phyloP scores from a whole-genome alignment of 1,140 invertebrate genomes.

The Bombus affinis region DNA sequence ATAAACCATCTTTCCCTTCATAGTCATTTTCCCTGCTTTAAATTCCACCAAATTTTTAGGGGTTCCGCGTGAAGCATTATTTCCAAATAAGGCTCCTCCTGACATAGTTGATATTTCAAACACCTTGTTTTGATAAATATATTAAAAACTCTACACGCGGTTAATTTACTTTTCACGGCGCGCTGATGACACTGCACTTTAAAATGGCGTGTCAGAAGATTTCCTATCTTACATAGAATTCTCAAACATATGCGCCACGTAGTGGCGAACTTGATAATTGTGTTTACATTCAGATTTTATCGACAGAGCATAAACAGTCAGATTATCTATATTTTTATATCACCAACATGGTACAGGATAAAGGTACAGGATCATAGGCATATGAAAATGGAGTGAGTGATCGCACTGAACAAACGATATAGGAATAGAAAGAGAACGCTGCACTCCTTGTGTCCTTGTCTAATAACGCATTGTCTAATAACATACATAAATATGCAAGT shows the following conservation, averaged over 20 bases:
- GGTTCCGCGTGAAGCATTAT: conserved; percentile 87
- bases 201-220: conserved; percentile 55
- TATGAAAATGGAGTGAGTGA: too few species aligned
- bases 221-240: conserved; percentile 10
- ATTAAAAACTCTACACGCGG: conserved; percentile 22
- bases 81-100: conserved; percentile 88
- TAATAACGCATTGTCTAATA: too few species aligned
- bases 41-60: conserved; percentile 97
- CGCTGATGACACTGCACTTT: conserved; percentile 64
- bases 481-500: too few species aligned
- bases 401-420: too few species aligned
- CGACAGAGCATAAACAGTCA: neutral
- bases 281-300: neutral
- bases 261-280: neutral
- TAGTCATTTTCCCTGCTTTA: conserved; percentile 97
- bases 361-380: too few species aligned
- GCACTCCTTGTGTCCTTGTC: too few species aligned
- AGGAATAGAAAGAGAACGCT: too few species aligned
- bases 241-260: neutral
- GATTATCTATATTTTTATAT: neutral
- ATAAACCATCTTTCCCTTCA: conserved; percentile 96
- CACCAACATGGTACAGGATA: too few species aligned
- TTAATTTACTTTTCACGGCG: conserved; percentile 27
- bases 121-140: conserved; percentile 36
- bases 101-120: conserved; percentile 73